Evolutionary conservation across 2,888 invertebrate genomes (phyloP).

Genomic region (Metallyticus violacea): DNA sequence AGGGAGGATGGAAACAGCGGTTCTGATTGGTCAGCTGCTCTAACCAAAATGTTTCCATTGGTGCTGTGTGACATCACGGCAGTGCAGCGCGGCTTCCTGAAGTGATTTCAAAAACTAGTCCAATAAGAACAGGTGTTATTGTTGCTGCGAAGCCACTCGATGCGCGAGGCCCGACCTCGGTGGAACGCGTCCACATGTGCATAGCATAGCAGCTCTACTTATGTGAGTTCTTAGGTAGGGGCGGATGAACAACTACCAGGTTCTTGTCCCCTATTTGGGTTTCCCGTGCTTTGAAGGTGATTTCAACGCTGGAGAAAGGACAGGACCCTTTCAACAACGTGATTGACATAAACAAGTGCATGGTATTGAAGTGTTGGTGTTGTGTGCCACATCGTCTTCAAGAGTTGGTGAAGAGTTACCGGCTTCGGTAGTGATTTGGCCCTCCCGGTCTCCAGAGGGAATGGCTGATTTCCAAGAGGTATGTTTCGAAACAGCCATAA

Average conservation of each 20-base stretch:
- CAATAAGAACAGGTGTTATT: constrained; percentile 35
- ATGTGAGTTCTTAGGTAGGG: background rate
- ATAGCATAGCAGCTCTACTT: background rate
- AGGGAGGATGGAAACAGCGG: background rate
- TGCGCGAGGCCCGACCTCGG: constrained; percentile 11
- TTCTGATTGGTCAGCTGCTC: constrained; percentile 18
- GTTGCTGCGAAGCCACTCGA: constrained; percentile 27
- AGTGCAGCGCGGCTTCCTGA: background rate
- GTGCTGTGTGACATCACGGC: constrained; percentile 19
- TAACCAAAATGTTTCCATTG: background rate
- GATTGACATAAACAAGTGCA: background rate
- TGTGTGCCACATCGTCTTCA: background rate
- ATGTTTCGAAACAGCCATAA: background rate
- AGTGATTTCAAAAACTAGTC: constrained; percentile 27
- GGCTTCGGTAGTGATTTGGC: background rate
- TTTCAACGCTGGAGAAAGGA: background rate
- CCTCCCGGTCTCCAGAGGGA: constrained; percentile 21
- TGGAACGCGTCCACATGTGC: background rate
- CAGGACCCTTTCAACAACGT: background rate
- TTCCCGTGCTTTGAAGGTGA: background rate
- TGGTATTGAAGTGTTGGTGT: background rate
- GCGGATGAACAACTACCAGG: background rate
- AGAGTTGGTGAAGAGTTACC: background rate
- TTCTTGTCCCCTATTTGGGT: background rate
- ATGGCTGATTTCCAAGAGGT: constrained; percentile 37